Evolutionary conservation across 2,888 invertebrate genomes (phyloP).

Genomic region (Noctuana brunneofusca): DNA sequence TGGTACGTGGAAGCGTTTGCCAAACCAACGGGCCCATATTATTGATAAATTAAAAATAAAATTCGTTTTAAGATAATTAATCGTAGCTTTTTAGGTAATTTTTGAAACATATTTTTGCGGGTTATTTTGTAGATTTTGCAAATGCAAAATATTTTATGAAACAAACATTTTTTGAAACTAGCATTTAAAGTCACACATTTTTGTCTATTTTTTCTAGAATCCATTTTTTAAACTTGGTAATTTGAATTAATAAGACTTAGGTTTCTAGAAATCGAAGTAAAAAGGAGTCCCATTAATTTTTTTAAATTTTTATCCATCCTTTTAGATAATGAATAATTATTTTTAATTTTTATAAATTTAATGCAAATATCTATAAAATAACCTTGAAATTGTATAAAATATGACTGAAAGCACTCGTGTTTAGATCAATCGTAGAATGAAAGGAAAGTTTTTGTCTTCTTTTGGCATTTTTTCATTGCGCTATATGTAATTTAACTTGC

Average conservation of each 20-base stretch:
- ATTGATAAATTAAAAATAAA: constrained; percentile 16
- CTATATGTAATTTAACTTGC: background rate
- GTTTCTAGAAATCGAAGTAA: background rate
- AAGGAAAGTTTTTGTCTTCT: constrained; percentile 19
- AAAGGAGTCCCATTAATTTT: background rate
- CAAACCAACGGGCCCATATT: constrained; percentile 33
- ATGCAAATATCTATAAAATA: constrained; percentile 34
- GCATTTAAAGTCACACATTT: constrained; percentile 1
- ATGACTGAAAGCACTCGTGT: constrained; percentile 29
- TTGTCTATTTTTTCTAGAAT: constrained; percentile 21
- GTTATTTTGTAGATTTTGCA: constrained; percentile 35
- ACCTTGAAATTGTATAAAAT: constrained; percentile 25
- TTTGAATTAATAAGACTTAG: background rate
- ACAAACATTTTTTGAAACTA: constrained; percentile 11
- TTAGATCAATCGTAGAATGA: constrained; percentile 16
- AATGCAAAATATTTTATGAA: constrained; percentile 21
- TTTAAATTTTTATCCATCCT: background rate
- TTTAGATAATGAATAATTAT: background rate
- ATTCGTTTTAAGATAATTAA: constrained; percentile 24
- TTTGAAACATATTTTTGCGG: constrained; percentile 32
- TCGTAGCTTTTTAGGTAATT: constrained; percentile 27
- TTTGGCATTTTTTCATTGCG: background rate
- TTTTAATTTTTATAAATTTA: background rate
- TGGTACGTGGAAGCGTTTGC: constrained; percentile 25
- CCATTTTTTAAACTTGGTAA: constrained; percentile 15